Conservation (phyloP, 2,888 invertebrate species). For the Cheilosia vulpina region DNA sequence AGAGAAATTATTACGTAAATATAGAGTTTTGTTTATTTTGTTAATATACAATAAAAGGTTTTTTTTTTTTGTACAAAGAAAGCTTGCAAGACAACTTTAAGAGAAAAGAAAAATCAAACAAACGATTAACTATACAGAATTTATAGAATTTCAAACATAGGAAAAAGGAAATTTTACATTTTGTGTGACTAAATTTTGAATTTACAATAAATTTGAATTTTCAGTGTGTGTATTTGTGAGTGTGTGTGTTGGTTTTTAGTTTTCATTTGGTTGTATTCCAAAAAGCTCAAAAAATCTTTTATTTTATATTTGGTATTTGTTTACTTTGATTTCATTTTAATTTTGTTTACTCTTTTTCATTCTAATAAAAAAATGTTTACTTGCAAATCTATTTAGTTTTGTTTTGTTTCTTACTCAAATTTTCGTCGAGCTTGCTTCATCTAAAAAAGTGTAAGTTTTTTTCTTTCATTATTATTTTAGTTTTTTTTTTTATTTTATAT, state of each 20-base stretch:
- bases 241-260: slow-evolving; percentile 3
- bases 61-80: slow-evolving; percentile 30
- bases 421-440: slow-evolving; percentile 42
- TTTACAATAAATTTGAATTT: slow-evolving; percentile 41
- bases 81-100: slow-evolving; percentile 50
- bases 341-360: slow-evolving; percentile 33
- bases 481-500: slow-evolving; percentile 19
- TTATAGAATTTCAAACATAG: slow-evolving; percentile 2
- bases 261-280: slow-evolving; percentile 37
- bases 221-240: too few relatives aligned
- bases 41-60: slow-evolving; percentile 36
- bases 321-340: slow-evolving; percentile 18
- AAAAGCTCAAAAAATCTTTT: slow-evolving; percentile 48
- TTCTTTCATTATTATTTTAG: slow-evolving; percentile 10
- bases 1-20: slow-evolving; percentile 38
- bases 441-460: slow-evolving; percentile 55
- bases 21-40: slow-evolving; percentile 1
- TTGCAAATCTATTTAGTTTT: slow-evolving; percentile 54
- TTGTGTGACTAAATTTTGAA: slow-evolving; percentile 41
- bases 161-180: neutral
- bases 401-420: slow-evolving; percentile 15
- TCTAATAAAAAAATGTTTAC: slow-evolving; percentile 62
- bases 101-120: slow-evolving; percentile 12
- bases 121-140: slow-evolving; percentile 6
- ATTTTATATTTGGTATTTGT: neutral